phyloP scores from a whole-genome alignment of 2,888 invertebrate genomes.

The Hydropsyche betteni region DNA sequence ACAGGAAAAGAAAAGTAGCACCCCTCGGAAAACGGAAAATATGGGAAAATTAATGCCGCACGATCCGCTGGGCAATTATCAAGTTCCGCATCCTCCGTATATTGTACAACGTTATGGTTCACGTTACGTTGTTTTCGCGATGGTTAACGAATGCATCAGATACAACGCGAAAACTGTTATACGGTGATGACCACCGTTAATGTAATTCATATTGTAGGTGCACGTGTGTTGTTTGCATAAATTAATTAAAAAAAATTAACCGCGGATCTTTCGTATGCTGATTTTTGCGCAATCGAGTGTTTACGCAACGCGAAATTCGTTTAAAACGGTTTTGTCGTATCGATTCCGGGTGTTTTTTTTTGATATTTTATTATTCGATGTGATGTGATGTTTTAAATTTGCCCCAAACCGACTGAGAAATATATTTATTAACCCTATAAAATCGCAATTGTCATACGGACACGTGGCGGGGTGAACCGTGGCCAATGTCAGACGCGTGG shows the following conservation, averaged over 20 bases:
- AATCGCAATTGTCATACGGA: conserved; percentile 34
- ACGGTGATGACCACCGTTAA: not conserved
- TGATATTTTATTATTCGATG: too few species aligned
- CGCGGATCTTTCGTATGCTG: too few species aligned
- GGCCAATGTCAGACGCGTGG: conserved; percentile 44
- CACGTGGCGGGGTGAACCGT: conserved; percentile 31
- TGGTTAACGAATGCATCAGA: too few species aligned
- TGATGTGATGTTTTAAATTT: not conserved
- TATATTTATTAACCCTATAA: conserved; percentile 33
- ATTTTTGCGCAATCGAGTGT: too few species aligned
- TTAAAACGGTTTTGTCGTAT: too few species aligned
- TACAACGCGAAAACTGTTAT: not conserved
- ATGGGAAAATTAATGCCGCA: conserved; percentile 40
- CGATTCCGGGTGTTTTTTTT: too few species aligned
- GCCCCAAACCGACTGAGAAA: not conserved
- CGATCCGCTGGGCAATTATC: conserved; percentile 18
- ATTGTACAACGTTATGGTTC: not conserved
- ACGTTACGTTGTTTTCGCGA: too few species aligned
- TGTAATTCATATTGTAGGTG: conserved; percentile 2
- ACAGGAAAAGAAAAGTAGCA: conserved; percentile 58
- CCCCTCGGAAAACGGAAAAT: conserved; percentile 37
- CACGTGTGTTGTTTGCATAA: not conserved
- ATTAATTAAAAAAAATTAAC: not conserved
- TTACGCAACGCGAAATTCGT: too few species aligned
- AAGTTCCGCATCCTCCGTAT: not conserved